Evolutionary conservation across 2,888 invertebrate species (phyloP).

Genomic region (Leptodirus hochenwartii): DNA sequence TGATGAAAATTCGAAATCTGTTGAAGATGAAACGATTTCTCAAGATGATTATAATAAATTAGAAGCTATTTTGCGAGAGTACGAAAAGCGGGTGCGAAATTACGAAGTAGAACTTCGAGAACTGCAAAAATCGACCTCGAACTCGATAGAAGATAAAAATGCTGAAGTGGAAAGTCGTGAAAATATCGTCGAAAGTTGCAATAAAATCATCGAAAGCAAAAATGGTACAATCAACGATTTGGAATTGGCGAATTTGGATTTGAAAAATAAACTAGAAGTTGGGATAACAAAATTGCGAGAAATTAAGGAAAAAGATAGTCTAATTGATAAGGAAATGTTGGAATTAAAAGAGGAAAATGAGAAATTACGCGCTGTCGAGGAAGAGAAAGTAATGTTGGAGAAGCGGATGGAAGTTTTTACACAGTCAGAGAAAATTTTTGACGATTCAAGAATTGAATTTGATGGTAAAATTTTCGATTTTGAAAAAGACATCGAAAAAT

Average conservation of each 20-base stretch:
- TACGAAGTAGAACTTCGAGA: conserved; percentile 9
- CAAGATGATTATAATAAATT: conserved; percentile 11
- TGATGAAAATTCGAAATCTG: too few relatives aligned
- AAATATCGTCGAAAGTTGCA: too few relatives aligned
- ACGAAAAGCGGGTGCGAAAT: conserved; percentile 11
- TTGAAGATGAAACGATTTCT: too few relatives aligned
- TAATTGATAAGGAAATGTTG: conserved; percentile 15
- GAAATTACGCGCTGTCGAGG: conserved; percentile 11
- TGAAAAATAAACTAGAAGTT: too few relatives aligned
- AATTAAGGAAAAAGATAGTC: conserved; percentile 13
- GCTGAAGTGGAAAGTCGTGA: conserved; percentile 5
- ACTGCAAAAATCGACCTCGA: conserved; percentile 8
- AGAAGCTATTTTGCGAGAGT: conserved; percentile 11
- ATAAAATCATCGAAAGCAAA: too few relatives aligned
- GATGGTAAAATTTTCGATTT: too few relatives aligned
- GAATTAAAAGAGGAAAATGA: conserved; percentile 5
- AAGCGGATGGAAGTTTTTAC: too few relatives aligned
- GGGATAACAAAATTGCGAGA: neutral
- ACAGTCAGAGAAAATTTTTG: too few relatives aligned
- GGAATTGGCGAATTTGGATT: conserved; percentile 6
- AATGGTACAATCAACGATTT: conserved; percentile 1
- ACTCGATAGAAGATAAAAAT: conserved; percentile 1
- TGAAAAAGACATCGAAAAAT: too few relatives aligned
- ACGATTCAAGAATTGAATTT: too few relatives aligned
- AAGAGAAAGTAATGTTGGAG: too few relatives aligned